These are phyloP conservation scores for Diplodus sargus DNA, from an alignment of 2,797 vertebrate species.

Conservation along the genomic window DNA sequence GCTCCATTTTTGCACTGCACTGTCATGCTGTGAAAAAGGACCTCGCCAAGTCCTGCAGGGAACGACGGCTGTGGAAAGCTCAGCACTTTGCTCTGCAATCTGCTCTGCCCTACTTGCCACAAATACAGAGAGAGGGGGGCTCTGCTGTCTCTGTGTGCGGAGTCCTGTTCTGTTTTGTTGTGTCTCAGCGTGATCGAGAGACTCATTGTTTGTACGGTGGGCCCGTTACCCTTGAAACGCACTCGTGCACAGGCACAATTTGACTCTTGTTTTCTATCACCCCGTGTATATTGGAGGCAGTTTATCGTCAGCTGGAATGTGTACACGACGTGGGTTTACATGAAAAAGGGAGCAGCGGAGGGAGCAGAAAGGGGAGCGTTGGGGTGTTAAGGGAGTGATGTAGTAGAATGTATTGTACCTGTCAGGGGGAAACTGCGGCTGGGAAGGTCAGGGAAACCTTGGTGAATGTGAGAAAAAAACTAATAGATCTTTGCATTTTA, in stretches of 20 bases:
- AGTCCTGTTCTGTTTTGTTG: constrained; percentile 55
- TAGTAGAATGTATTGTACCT: constrained; percentile 59
- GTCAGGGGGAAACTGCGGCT: constrained; percentile 38
- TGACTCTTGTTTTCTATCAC: constrained; percentile 17
- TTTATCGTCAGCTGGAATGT: constrained; percentile 47
- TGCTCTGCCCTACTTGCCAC: constrained; percentile 80
- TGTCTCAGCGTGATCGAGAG: constrained; percentile 57
- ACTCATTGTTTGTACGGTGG: constrained; percentile 46
- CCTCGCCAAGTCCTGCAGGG: constrained; percentile 78
- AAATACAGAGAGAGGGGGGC: constrained; percentile 58
- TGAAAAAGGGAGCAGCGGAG: constrained; percentile 33
- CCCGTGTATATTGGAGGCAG: constrained; percentile 31
- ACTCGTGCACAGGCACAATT: constrained; percentile 32
- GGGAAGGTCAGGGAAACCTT: constrained; percentile 56
- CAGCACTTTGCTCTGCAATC: constrained; percentile 79
- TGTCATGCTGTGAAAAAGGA: constrained; percentile 82
- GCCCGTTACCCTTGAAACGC: constrained; percentile 61
- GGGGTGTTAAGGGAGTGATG: constrained; percentile 26
- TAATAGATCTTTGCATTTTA: constrained; percentile 55
- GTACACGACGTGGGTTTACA: constrained; percentile 50
- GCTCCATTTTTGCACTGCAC: constrained; percentile 81
- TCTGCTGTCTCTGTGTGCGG: constrained; percentile 47
- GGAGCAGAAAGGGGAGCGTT: constrained; percentile 1
- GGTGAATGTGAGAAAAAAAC: constrained; percentile 48
- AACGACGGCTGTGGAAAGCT: constrained; percentile 75